These are phyloP conservation scores for Pseudomyrmex flavicornis DNA, from an alignment of 1,140 invertebrate genomes.

Conservation along the genomic window DNA sequence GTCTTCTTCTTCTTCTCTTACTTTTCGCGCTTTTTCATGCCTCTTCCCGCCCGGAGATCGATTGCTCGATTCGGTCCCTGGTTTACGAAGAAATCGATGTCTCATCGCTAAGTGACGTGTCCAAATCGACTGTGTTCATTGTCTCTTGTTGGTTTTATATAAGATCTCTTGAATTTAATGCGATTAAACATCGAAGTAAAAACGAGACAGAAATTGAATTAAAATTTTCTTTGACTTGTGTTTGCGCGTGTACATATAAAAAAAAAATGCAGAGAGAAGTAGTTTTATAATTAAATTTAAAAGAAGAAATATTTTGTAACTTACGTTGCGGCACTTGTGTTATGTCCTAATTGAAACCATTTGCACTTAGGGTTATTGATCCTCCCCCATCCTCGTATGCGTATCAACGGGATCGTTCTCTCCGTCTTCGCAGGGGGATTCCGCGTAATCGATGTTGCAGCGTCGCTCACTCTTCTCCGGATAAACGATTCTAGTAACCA, in stretches of 20 bases:
- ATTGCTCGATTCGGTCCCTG: constrained; percentile 10
- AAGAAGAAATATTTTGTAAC: background rate
- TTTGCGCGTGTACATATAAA: background rate
- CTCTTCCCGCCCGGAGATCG: constrained; percentile 2
- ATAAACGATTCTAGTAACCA: constrained; percentile 6
- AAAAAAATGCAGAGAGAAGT: background rate
- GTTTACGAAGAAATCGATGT: background rate
- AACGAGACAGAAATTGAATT: background rate
- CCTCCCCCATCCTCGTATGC: background rate
- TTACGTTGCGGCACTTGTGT: background rate
- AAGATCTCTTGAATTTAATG: background rate
- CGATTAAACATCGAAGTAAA: background rate
- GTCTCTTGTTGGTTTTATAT: background rate
- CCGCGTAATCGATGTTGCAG: constrained; percentile 24
- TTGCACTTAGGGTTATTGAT: constrained; percentile 52
- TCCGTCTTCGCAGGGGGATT: constrained; percentile 24
- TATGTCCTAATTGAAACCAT: constrained; percentile 46
- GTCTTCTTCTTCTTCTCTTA: constrained; percentile 29
- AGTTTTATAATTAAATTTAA: background rate
- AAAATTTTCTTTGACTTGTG: background rate
- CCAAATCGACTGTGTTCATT: constrained; percentile 8
- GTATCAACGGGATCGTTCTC: constrained; percentile 52
- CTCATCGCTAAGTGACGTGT: background rate
- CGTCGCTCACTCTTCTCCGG: background rate
- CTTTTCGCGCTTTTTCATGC: constrained; percentile 54